Evolutionary conservation across 92 coral and sea anemone species (phyloP), one percentile per base, ranked within the genome.

Genomic region (Desmophyllum pertusum): DNA sequence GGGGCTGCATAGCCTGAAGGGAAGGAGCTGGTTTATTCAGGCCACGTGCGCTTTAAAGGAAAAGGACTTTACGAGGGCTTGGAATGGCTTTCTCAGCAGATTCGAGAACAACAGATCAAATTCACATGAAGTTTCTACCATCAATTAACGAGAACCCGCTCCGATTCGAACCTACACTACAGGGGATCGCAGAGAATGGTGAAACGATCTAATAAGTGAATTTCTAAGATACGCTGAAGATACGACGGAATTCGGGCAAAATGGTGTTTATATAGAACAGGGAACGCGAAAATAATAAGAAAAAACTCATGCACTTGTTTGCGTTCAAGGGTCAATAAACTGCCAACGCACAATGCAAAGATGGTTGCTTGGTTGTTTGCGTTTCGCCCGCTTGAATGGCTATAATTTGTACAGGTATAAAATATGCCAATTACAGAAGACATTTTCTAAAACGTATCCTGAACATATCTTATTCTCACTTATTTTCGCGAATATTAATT

Each of bases 51-150:
- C 99, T 36, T 57, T 93, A 97, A 97, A 81, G 96, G 97, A 37
- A 94, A 95, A 55, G 99, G 99, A 18, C 90, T 97, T 62, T 97
- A 92, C 82, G 99, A 97, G 71, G 99, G 99, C 6, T 84, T 96
- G 14, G 98, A 96, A 55, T 94, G 98, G 98, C 90, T 96, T 30
- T 93, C 98, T 7, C 88, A 91, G 61, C 98, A 96, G 85, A 94
- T 96, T 45, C 92, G 86, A 53, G 86, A 82, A 40, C 86, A 82
- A 71, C 86, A 82, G 59, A 82, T 82, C 86, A 71, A 37, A 29
- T 71, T 82, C 42, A 82, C 72, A 13, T 71, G 29, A 73, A 27
- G 42, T 35, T 72, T 41, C 53, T 70, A 27, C 62, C n/a, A 42
- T 42, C 62, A 29, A 33, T 53, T 70, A 55, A 71, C 39, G 42